Base-by-base conservation (phyloP, 2,113 vertebrate species). In the Rhinoderma darwinii region DNA sequence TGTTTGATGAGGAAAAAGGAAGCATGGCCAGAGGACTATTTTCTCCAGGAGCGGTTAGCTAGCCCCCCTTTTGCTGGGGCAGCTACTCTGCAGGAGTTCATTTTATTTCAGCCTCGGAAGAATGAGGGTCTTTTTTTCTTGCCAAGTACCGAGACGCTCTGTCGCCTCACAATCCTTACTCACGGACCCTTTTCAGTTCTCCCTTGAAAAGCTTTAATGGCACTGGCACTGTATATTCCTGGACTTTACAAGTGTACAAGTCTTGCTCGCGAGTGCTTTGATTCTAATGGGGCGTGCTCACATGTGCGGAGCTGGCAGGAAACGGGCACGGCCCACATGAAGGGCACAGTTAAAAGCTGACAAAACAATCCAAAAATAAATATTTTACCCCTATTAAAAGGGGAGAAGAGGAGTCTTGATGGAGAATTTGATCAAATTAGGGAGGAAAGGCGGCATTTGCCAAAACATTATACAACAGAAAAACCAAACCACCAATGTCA, bases 171-270 rank as follows among this genome's bases (percentile, higher is more conserved):
- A 88, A 83, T 80, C 39, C 73, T 8, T 11, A 89, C 85, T 89
- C 9, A n/a, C 0, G 87, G 75, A 86, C 32, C 25, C 77, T 66
- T 79, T 72, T 75, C 30, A 79, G 17, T 82, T 32, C 47, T 59
- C 56, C 86, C n/a, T 63, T 89, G 89, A 88, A 76, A 88, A 70
- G 70, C 0, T 5, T 61, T 35, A 0, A 0, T 18, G 59, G 82
- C 88, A 86, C 86, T 90, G 88, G 83, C 82, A 90, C 51, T 80
- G 75, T n/a, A 43, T 0, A 79, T 68, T 76, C 39, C 70, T n/a
- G 15, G 27, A 50, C 70, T 87, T 82, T 89, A 89, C 84, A 89
- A 89, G 88, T 77, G 66, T 30, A 75, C 85, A 87, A 88, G 87
- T 27, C 85, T 89, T 4, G 56, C 86, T 88, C 88, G 80, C 32